Percentiles rank a stretch among this genome's conserved stretches.
These are phyloP conservation scores for Glomeris marginata DNA, from an alignment of 2,888 invertebrate species.

Conservation along the genomic window DNA sequence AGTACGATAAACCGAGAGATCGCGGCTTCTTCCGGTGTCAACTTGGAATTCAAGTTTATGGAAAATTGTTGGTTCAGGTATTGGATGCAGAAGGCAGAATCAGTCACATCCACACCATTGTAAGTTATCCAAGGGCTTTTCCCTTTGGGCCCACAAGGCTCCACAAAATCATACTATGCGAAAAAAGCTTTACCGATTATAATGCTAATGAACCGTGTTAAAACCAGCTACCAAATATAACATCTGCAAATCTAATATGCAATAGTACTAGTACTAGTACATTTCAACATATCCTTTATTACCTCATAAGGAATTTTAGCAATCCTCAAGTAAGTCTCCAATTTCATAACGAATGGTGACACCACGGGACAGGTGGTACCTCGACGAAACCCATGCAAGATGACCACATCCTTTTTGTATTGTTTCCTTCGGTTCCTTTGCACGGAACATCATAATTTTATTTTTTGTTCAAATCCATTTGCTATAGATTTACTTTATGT, in stretches of 20 bases:
- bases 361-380: slow-evolving; percentile 26
- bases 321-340: slow-evolving; percentile 31
- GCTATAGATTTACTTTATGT: no score
- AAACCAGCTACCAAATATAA: no score
- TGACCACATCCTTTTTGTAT: slow-evolving; percentile 8
- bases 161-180: slow-evolving; percentile 25
- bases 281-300: no score
- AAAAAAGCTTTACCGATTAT: not conserved
- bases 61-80: slow-evolving; percentile 24
- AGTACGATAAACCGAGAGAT: slow-evolving; percentile 26
- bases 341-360: slow-evolving; percentile 30
- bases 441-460: no score
- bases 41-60: slow-evolving; percentile 23
- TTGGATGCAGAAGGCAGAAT: slow-evolving; percentile 30
- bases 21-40: slow-evolving; percentile 23
- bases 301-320: slow-evolving; percentile 23
- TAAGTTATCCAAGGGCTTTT: slow-evolving; percentile 31
- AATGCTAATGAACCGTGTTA: no score
- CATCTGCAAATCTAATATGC: no score
- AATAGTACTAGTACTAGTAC: no score
- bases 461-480: no score
- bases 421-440: not conserved
- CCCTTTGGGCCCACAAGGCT: slow-evolving; percentile 26
- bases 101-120: slow-evolving; percentile 26
- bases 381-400: slow-evolving; percentile 13